Percentiles rank a stretch among this genome's conserved stretches.
Conservation (phyloP, 2,797 vertebrate genomes). For the Aeoliscus strigatus region DNA sequence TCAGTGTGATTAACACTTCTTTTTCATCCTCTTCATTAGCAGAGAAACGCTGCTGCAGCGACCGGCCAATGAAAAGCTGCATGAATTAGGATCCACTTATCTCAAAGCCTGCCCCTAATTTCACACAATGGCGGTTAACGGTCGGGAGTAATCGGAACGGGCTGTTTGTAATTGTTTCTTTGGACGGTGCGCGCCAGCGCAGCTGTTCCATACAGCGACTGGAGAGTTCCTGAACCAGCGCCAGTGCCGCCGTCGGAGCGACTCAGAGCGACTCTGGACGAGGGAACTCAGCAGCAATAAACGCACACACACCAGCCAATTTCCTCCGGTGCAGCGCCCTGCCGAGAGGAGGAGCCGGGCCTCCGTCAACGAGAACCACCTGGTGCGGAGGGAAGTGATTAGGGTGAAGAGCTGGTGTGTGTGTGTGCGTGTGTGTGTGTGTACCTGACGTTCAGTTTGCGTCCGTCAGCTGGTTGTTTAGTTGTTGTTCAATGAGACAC, state of each 20-base stretch:
- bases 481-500: constrained; percentile 46
- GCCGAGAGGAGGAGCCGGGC: constrained; percentile 48
- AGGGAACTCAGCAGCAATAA: constrained; percentile 53
- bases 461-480: too few species aligned
- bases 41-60: constrained; percentile 33
- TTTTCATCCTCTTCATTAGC: constrained; percentile 69
- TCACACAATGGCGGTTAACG: constrained; percentile 50
- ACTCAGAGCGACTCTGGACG: constrained; percentile 24
- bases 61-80: constrained; percentile 36
- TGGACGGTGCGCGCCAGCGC: constrained; percentile 30
- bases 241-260: constrained; percentile 25
- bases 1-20: constrained; percentile 66
- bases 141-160: constrained; percentile 58
- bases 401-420: constrained; percentile 54
- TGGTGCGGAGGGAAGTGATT: constrained; percentile 69
- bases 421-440: too few species aligned
- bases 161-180: constrained; percentile 63
- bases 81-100: constrained; percentile 66
- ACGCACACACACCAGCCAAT: constrained; percentile 59
- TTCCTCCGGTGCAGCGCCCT: constrained; percentile 62
- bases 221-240: constrained; percentile 36
- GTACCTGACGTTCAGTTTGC: too few species aligned
- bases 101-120: constrained; percentile 51
- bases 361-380: constrained; percentile 71
- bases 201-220: constrained; percentile 48